Evolutionary conservation across 2,113 vertebrate genomes (phyloP).

Genomic region (Talpa occidentalis): DNA sequence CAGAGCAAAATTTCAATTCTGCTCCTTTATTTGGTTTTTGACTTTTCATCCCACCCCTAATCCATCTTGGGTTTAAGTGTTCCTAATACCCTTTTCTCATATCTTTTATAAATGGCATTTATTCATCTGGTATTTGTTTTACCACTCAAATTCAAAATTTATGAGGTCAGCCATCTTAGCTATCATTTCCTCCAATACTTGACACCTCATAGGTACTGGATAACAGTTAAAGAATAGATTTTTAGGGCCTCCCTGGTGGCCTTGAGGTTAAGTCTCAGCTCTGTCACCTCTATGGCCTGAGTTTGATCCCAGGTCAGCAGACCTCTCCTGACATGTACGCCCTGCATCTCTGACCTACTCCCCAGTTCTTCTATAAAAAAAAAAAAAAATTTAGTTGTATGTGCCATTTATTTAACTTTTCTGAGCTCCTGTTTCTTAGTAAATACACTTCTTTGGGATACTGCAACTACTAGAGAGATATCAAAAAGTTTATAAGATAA

Average conservation of each 20-base stretch:
- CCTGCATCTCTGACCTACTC: too few relatives aligned
- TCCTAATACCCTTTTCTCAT: background rate
- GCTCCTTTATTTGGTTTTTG: background rate
- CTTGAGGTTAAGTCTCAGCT: too few relatives aligned
- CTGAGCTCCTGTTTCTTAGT: background rate
- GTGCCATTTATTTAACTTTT: constrained; percentile 10
- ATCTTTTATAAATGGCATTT: background rate
- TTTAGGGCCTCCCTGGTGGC: too few relatives aligned
- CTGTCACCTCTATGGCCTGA: too few relatives aligned
- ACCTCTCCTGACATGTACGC: too few relatives aligned
- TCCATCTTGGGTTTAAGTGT: background rate
- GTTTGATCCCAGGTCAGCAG: too few relatives aligned
- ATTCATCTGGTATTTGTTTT: background rate
- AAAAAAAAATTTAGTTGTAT: background rate
- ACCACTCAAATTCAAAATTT: background rate
- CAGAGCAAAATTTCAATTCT: background rate
- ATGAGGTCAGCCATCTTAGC: background rate
- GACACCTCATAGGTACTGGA: background rate
- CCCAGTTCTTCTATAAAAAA: too few relatives aligned
- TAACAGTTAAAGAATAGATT: background rate
- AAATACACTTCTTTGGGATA: background rate
- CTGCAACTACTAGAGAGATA: background rate
- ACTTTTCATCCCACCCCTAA: background rate
- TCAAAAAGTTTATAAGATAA: background rate
- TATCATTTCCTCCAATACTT: background rate